Evolutionary conservation across 2,797 vertebrate genomes (phyloP).

Genomic region (Pitangus sulphuratus): DNA sequence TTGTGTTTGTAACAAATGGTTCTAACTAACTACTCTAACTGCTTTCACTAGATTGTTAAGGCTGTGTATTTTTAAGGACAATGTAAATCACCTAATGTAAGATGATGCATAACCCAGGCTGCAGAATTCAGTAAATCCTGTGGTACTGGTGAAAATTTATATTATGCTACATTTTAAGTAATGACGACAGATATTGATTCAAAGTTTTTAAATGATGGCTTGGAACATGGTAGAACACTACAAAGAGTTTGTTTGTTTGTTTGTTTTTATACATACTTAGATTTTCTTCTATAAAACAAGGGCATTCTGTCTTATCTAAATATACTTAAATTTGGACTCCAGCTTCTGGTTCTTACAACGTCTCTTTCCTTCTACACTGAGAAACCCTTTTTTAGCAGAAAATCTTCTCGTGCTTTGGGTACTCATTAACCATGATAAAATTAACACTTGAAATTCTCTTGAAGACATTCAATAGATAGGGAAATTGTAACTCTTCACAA

Average conservation of each 20-base stretch:
- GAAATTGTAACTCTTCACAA: background rate
- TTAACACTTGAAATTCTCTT: background rate
- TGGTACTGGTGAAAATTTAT: background rate
- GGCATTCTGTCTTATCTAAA: background rate
- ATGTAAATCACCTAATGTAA: background rate
- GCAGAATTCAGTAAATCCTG: background rate
- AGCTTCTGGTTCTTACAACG: background rate
- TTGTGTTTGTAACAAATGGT: background rate
- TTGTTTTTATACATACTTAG: background rate
- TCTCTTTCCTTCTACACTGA: background rate
- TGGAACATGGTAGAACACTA: background rate
- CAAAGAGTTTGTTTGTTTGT: rapidly evolving
- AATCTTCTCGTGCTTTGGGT: background rate
- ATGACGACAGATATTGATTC: background rate
- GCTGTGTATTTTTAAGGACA: background rate
- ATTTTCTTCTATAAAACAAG: background rate
- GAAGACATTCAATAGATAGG: background rate
- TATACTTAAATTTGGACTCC: background rate
- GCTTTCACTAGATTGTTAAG: background rate
- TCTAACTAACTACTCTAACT: background rate
- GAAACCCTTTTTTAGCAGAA: background rate
- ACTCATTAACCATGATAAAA: background rate
- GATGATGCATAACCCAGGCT: background rate
- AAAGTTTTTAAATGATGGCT: background rate
- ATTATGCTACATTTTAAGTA: background rate